Base-by-base conservation (phyloP, 2,797 vertebrate genomes). In the Philypnodon macrostomus region DNA sequence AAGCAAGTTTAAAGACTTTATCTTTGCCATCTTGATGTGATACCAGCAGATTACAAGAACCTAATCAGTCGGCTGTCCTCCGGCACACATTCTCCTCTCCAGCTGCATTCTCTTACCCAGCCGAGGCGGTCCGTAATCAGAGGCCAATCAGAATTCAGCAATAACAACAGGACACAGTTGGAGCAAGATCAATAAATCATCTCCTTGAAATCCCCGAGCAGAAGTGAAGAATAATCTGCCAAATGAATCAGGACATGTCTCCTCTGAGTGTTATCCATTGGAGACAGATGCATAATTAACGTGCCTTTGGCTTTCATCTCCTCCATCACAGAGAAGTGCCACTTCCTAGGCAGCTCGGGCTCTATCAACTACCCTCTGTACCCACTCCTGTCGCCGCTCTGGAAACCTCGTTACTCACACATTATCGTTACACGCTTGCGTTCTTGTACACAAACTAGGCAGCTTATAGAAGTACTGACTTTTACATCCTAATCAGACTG, bases 241-340 rank as follows among this genome's bases (percentile, higher is more conserved):
- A 68, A 76, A 76, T 70, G 48, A 73, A 73, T 70, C 55, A 73
- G 70, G 76, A 75, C 76, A 73, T 55, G 64, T 71, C 70, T 71
- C 76, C 67, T 75, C 62, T 58, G 72, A 75, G 67, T 71, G 72
- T 70, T 67, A 53, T 63, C 48, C 65, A 69, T 70, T 42, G 60
- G 71, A 75, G 68, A 70, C 64, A 54, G 73, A 76, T 76, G 47
- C 64, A 76, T 76, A 67, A 76, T 76, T 76, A 75, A 79, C 57
- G 31, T 65, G 55, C 55, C 54, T 66, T 60, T 69, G 64, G 64
- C 75, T 78, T 78, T 75, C 63, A 72, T 75, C 68, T 73, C 48
- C 58, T 67, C 55, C 60, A 68, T 73, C 69, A 73, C 62, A 67
- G 54, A 21, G 36, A 70, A 63, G 58, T 70, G 68, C 42, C 68